A percentile compares a stretch with the other conserved stretches of the same genome.
These are phyloP conservation scores for Vicugna pacos DNA, from an alignment of 2,113 vertebrate species.

Conservation along the genomic window DNA sequence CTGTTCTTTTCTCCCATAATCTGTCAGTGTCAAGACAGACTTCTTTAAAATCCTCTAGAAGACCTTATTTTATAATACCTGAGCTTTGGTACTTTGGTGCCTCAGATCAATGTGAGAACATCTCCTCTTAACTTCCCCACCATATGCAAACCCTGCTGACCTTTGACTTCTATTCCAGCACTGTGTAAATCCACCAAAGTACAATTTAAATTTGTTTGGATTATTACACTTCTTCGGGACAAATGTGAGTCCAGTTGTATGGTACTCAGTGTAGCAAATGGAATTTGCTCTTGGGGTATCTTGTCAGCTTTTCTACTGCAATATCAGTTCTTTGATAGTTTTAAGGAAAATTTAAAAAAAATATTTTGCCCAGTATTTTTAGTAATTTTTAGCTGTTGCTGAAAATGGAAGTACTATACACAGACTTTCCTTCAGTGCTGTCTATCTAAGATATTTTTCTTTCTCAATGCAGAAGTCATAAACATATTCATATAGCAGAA, in stretches of 20 bases:
- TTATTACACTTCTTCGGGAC: neutral
- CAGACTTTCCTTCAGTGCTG: neutral
- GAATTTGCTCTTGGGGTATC: neutral
- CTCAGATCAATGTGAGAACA: neutral
- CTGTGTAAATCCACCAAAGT: neutral
- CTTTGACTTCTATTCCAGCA: neutral
- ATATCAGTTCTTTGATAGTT: neutral
- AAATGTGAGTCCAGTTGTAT: neutral
- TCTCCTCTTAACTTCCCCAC: neutral
- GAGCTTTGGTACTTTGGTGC: neutral
- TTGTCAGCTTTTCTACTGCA: neutral
- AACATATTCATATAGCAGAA: neutral
- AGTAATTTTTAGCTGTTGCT: neutral
- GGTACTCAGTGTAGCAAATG: neutral
- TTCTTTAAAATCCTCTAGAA: neutral
- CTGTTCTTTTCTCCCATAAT: neutral
- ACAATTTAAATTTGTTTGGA: neutral
- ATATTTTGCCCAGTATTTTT: neutral
- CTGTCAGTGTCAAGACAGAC: neutral
- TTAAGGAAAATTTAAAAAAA: neutral
- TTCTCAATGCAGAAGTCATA: neutral
- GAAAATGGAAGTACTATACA: neutral
- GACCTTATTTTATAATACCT: neutral
- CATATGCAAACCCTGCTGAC: neutral
- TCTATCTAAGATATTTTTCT: neutral